phyloP scores from a whole-genome alignment of 2,113 vertebrate genomes.

The Camelus dromedarius region DNA sequence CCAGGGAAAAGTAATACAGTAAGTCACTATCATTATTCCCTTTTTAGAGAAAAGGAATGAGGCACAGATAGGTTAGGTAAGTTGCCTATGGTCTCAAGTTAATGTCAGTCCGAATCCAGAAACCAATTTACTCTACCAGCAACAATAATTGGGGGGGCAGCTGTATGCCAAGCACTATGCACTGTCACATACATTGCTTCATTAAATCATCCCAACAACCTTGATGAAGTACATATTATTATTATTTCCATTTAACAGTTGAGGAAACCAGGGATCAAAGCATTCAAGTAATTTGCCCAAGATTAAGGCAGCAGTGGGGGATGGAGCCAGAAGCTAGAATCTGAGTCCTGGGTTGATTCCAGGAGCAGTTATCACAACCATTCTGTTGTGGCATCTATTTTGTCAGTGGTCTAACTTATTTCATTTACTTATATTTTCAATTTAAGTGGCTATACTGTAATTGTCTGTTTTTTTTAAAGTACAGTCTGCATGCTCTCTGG shows the following conservation, averaged over 20 bases:
- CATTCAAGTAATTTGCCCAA: background rate
- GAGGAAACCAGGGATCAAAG: background rate
- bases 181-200: background rate
- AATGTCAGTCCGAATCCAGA: background rate
- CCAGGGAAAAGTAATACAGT: background rate
- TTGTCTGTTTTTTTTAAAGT: background rate
- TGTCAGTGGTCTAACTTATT: background rate
- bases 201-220: background rate
- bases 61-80: background rate
- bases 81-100: background rate
- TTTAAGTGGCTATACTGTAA: background rate
- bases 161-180: background rate
- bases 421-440: conserved; percentile 28
- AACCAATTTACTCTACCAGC: fast-evolving
- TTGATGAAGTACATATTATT: background rate
- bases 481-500: background rate
- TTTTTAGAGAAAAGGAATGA: background rate
- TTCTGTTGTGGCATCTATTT: background rate
- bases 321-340: background rate
- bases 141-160: background rate
- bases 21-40: background rate
- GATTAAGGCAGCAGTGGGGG: background rate
- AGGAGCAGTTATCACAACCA: background rate
- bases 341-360: background rate
- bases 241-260: background rate